Conservation (phyloP, 1,140 invertebrate genomes). For the Nephotettix cincticeps region DNA sequence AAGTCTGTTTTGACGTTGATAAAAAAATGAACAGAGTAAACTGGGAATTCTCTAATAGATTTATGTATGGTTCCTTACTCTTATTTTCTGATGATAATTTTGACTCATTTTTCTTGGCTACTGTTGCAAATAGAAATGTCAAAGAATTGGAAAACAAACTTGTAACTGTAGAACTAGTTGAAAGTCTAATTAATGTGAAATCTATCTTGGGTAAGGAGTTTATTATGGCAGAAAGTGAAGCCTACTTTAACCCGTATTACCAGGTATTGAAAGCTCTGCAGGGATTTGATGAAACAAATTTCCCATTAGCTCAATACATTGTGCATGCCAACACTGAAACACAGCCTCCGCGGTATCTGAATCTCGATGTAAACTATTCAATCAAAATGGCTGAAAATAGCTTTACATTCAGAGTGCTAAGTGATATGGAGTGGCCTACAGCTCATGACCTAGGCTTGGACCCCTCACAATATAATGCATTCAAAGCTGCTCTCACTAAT, state of each 20-base stretch:
- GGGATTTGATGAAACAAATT: conserved; percentile 51
- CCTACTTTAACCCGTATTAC: conserved; percentile 69
- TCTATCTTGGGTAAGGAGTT: conserved; percentile 41
- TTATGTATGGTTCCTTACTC: conserved; percentile 20
- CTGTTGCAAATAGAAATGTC: conserved; percentile 6
- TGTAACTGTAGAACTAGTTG: not conserved
- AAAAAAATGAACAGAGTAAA: conserved; percentile 20
- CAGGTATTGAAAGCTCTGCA: conserved; percentile 62
- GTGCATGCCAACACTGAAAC: conserved; percentile 47
- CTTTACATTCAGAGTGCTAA: conserved; percentile 34
- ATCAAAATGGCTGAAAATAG: not conserved
- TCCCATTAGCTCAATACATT: conserved; percentile 65
- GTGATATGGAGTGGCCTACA: conserved; percentile 48
- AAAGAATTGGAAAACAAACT: conserved; percentile 10
- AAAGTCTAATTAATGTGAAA: not conserved
- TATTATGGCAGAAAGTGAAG: conserved; percentile 63
- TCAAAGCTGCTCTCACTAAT: conserved; percentile 56
- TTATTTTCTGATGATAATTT: conserved; percentile 14
- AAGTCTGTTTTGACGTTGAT: conserved; percentile 24
- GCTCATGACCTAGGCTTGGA: conserved; percentile 52
- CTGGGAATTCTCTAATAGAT: conserved; percentile 14
- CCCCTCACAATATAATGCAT: conserved; percentile 58
- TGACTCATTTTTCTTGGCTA: conserved; percentile 8
- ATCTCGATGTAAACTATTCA: conserved; percentile 12
- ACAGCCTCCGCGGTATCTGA: conserved; percentile 37